Evolutionary conservation across 2,888 invertebrate species (phyloP), one percentile per base, ranked within the genome.

Genomic region (Lissonota sp.): DNA sequence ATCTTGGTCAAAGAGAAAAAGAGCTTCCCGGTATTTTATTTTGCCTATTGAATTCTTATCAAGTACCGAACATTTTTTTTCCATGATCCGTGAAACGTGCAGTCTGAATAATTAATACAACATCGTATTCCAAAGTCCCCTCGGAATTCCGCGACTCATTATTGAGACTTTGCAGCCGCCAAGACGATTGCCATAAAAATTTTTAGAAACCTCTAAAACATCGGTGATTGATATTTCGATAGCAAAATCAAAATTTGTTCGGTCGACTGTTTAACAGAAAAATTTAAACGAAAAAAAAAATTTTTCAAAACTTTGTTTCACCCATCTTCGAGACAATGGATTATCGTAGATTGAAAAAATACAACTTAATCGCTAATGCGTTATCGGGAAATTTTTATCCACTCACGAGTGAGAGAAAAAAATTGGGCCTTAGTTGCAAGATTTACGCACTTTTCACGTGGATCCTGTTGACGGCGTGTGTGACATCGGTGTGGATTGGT

Each of bases 381-480:
- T 1, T 86, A 0, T 84, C 87, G 4, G 88, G 86, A 0, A 88
- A 88, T 44, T 58, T 82, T 44, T 70, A 88, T 1, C 89, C 89
- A 0, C 5, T 85, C 5, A 62, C 1, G 6, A 44, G 0, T 26
- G 39, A 49, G 5, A 40, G 69, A 14, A 66, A 40, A 7, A 53
- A n/a, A n/a, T 37, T 75, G 4, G 16, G 84, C 0, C 37, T 58
- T 0, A 5, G n/a, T 0, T 55, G 14, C 5, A 82, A 51, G 4
- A 7, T 84, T 10, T 87, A 88, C 40, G 10, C 62, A 2, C n/a
- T 57, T 4, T 7, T 83, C 7, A 6, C 62, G 0, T 87, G 87
- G 87, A 5, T 76, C 6, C 5, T 85, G 0, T 46, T 80, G 14
- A 0, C 82, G 0, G 6, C 62, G 0, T 84, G 81, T 14, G 1